Conservation (phyloP, 2,113 vertebrate genomes). For the Elephantulus edwardii region DNA sequence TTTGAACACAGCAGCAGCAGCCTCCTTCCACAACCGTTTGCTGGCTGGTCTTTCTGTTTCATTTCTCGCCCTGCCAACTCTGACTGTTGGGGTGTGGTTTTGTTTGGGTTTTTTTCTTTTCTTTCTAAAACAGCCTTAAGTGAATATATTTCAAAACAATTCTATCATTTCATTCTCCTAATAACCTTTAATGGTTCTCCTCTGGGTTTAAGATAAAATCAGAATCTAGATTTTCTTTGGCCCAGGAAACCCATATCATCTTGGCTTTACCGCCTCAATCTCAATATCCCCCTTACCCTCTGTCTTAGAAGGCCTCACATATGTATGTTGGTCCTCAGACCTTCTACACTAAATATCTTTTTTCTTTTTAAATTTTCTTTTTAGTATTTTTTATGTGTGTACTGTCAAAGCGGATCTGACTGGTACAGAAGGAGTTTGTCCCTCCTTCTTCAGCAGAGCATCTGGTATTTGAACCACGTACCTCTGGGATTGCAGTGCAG, state of each 20-base stretch:
- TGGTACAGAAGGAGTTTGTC: too few species aligned
- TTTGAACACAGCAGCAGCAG: neutral
- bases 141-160: neutral
- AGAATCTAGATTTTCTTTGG: neutral
- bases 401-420: too few species aligned
- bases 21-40: neutral
- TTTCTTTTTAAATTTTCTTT: too few species aligned
- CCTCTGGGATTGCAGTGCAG: too few species aligned
- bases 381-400: too few species aligned
- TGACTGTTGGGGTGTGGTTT: too few species aligned
- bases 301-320: neutral
- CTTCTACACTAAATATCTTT: too few species aligned
- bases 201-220: neutral
- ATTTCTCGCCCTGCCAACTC: neutral
- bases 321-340: neutral
- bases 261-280: neutral
- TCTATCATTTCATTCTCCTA: neutral
- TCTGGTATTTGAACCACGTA: too few species aligned
- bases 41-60: neutral
- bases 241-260: too few species aligned
- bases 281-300: neutral
- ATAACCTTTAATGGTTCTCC: neutral
- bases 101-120: conserved; percentile 15
- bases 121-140: neutral
- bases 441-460: too few species aligned